Conservation (phyloP, 2,797 vertebrate species). For the Gymnopithys bicolor region DNA sequence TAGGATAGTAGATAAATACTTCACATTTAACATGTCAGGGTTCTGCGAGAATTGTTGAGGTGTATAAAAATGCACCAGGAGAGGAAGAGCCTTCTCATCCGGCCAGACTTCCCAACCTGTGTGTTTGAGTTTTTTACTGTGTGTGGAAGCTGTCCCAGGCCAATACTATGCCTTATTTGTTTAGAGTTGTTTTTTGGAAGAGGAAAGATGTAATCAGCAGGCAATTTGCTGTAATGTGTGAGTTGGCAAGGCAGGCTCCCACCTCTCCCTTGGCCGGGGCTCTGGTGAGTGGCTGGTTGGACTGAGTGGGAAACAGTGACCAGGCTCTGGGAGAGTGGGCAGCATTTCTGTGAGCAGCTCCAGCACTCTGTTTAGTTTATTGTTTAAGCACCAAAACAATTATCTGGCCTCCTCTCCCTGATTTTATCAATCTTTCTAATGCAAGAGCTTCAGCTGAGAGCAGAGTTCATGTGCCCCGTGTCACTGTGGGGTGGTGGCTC, state of each 20-base stretch:
- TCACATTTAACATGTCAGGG: not conserved
- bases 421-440: not conserved
- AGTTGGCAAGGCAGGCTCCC: not conserved
- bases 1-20: not conserved
- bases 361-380: not conserved
- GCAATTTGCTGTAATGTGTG: not conserved
- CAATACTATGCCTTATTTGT: not conserved
- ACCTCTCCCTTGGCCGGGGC: not conserved
- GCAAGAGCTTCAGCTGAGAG: not conserved
- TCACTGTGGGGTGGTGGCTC: rapidly evolving
- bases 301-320: not conserved
- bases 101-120: not conserved
- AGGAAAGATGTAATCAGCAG: not conserved
- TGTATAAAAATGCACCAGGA: not conserved
- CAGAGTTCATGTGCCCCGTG: rapidly evolving
- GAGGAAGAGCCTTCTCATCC: not conserved
- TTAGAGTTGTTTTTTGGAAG: not conserved
- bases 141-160: not conserved
- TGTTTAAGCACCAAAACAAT: not conserved
- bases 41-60: not conserved
- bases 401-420: not conserved
- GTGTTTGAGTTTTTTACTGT: not conserved
- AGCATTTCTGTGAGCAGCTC: not conserved
- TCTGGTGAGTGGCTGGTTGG: not conserved
- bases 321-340: not conserved